These are phyloP conservation scores for Lithophane leautieri DNA, from an alignment of 2,888 invertebrate genomes.

Conservation along the genomic window DNA sequence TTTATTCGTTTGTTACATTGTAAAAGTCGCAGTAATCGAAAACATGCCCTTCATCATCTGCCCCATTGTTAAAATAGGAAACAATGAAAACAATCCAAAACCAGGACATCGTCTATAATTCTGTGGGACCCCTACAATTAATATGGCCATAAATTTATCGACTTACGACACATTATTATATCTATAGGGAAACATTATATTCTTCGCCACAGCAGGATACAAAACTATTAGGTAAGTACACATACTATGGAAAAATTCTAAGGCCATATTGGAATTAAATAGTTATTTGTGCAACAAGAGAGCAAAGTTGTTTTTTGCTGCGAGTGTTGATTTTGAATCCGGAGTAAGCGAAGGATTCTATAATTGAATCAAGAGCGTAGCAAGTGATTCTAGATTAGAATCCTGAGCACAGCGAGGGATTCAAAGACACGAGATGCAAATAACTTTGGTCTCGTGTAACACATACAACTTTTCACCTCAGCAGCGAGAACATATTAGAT, in stretches of 20 bases:
- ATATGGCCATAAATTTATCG: slow-evolving; percentile 81
- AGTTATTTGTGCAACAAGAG: no score
- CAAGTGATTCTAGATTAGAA: no score
- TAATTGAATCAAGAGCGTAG: no score
- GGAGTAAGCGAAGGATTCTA: no score
- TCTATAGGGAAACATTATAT: slow-evolving; percentile 54
- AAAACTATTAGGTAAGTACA: slow-evolving; percentile 39
- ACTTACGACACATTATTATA: slow-evolving; percentile 64
- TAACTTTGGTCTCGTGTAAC: no score
- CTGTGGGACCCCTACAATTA: slow-evolving; percentile 77
- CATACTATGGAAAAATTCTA: slow-evolving; percentile 16
- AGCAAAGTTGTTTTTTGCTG: no score
- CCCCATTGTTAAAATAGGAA: slow-evolving; percentile 65
- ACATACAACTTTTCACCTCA: no score
- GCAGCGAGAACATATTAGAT: no score
- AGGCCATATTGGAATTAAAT: not conserved
- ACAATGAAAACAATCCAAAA: slow-evolving; percentile 66
- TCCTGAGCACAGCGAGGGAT: no score
- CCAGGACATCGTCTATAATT: slow-evolving; percentile 72
- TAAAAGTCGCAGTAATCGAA: slow-evolving; percentile 14
- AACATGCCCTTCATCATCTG: slow-evolving; percentile 43
- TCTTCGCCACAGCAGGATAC: slow-evolving; percentile 62
- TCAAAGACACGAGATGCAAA: no score
- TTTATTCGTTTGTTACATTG: slow-evolving; percentile 3
- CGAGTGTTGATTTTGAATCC: no score